Base-by-base conservation (phyloP, 2,888 invertebrate genomes). In the Nomada fucata region DNA sequence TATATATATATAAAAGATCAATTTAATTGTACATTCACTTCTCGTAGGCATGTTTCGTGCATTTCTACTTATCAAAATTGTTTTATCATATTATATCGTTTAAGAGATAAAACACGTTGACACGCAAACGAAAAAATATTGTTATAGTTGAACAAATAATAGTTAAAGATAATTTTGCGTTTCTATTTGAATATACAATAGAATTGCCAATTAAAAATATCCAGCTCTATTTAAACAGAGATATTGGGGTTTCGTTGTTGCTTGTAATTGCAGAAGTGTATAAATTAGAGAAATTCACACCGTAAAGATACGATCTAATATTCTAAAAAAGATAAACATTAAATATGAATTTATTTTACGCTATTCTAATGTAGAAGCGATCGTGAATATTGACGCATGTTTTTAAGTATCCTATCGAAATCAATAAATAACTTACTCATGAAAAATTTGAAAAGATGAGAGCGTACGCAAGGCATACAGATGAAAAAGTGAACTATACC, bases 371-470 rank as follows among this genome's bases (percentile, higher is more conserved):
- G 20, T 71, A 52, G 18, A 55, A 70, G 67, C n/a, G 72, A 80
- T 78, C 65, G 50, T 59, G 67, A 15, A 74, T 82, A 82, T 59
- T 76, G 69, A 80, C 75, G 76, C 79, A 61, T 55, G 76, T 86
- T 88, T 79, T 79, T 73, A 83, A 85, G 78, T 74, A 80, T 79
- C 77, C 57, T 85, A 76, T 86, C 60, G 79, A 84, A 73, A 88
- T 88, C 88, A 79, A 88, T 88, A 88, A 86, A 87, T 79, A 87
- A 88, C 88, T 88, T 84, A 88, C 88, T 88, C 88, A 88, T 88
- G 87, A 88, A 88, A 88, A 87, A 83, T 88, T 84, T 82, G 64
- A 72, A 78, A 83, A 53, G 76, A 82, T 75, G 82, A 52, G 69
- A 79, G 77, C 86, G 85, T 86, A 81, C 77, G 80, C 79, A 81